These are phyloP conservation scores for Vicugna pacos DNA, from an alignment of 2,113 vertebrate species.

Conservation along the genomic window DNA sequence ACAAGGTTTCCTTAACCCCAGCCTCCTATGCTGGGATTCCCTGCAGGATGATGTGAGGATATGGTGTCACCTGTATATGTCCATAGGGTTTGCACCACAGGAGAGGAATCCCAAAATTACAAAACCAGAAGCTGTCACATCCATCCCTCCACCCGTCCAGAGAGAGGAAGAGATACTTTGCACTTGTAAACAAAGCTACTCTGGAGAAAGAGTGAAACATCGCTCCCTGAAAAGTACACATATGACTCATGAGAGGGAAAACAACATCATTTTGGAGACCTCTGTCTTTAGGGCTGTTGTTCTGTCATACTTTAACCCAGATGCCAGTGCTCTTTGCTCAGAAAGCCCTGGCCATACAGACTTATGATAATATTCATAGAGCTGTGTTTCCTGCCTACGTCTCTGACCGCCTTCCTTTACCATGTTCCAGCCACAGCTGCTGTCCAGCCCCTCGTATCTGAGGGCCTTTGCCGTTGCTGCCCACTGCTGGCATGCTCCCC, in stretches of 20 bases:
- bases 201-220: neutral
- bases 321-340: neutral
- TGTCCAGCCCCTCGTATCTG: accelerated
- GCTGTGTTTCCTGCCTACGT: neutral
- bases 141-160: neutral
- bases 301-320: neutral
- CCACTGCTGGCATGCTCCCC: neutral
- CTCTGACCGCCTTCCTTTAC: neutral
- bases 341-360: neutral
- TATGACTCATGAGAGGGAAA: neutral
- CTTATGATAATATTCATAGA: neutral
- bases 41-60: neutral
- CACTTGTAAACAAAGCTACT: neutral
- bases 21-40: neutral
- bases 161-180: neutral
- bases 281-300: neutral
- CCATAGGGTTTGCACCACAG: accelerated
- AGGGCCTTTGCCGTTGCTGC: neutral
- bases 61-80: neutral
- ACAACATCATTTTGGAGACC: neutral
- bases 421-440: too few species aligned
- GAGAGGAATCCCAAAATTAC: neutral
- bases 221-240: neutral
- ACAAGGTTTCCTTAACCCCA: neutral
- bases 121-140: neutral